These are phyloP conservation scores for Psittacara wagleri DNA, from an alignment of 2,113 vertebrate species.

Conservation along the genomic window DNA sequence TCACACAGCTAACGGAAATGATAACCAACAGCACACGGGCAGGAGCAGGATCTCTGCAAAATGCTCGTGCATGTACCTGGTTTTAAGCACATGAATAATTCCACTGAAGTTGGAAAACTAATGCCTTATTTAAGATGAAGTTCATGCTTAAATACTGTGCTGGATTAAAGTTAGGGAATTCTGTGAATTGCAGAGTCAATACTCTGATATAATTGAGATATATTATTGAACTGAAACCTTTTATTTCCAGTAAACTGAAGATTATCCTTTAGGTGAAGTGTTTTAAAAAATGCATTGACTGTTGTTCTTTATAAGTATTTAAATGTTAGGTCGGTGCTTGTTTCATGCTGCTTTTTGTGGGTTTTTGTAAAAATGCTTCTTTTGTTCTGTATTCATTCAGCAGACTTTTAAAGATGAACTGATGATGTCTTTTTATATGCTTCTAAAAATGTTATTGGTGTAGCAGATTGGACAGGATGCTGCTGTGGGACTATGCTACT, in stretches of 20 bases:
- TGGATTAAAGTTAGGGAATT: background rate
- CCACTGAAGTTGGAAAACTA: background rate
- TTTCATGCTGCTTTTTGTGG: background rate
- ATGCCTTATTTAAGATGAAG: background rate
- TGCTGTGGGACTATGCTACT: background rate
- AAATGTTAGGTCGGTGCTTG: background rate
- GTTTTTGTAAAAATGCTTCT: background rate
- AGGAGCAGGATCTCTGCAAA: background rate
- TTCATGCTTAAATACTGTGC: background rate
- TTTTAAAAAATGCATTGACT: background rate
- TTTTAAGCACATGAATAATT: slow-evolving; percentile 32
- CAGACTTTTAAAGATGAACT: background rate
- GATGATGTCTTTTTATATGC: background rate
- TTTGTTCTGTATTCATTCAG: background rate
- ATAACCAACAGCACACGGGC: background rate
- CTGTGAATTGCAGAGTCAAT: background rate
- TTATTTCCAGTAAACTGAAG: background rate
- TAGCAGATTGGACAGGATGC: background rate
- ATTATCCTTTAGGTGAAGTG: background rate
- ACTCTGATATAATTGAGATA: background rate
- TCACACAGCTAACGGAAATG: background rate
- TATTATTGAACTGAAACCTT: background rate
- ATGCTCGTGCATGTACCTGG: rapidly evolving
- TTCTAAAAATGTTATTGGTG: background rate
- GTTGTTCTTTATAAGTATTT: background rate